Percentiles rank a stretch among this genome's conserved stretches.
These are phyloP conservation scores for Porites evermanni DNA, from an alignment of 92 coral and sea anemone species.

Conservation along the genomic window DNA sequence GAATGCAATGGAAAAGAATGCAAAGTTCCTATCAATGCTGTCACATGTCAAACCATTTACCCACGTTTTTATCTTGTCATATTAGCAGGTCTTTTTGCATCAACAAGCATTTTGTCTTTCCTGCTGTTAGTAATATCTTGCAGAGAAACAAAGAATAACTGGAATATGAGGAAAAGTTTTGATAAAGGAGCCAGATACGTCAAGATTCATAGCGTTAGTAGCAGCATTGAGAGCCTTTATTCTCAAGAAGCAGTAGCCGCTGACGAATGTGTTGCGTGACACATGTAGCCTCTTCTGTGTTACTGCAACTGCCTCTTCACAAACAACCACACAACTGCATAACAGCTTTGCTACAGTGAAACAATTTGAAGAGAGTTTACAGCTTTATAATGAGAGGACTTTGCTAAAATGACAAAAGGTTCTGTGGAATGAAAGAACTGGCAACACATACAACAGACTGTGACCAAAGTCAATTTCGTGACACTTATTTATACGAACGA, in stretches of 20 bases:
- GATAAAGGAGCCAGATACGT: not conserved
- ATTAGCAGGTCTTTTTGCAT: constrained; percentile 70
- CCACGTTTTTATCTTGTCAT: constrained; percentile 48
- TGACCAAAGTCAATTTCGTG: not conserved
- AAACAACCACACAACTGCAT: too few relatives aligned
- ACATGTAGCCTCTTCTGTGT: not conserved
- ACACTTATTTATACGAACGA: too few relatives aligned
- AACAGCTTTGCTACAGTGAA: not conserved
- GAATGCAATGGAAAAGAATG: constrained; percentile 58
- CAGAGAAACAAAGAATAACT: constrained; percentile 19
- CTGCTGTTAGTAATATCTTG: constrained; percentile 54
- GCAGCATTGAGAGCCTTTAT: not conserved
- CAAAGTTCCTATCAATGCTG: not conserved
- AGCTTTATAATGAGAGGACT: too few relatives aligned
- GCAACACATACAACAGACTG: not conserved
- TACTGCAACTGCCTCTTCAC: not conserved
- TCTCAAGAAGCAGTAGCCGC: not conserved
- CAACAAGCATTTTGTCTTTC: constrained; percentile 57
- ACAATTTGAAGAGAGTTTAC: too few relatives aligned
- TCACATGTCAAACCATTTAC: constrained; percentile 5
- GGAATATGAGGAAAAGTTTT: not conserved
- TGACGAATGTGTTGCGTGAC: not conserved
- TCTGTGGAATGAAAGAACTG: not conserved
- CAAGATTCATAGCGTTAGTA: constrained; percentile 3
- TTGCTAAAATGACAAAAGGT: not conserved